Percentiles rank a stretch among this genome's conserved stretches.
These are phyloP conservation scores for Scaptomyza parva DNA, from an alignment of 2,888 invertebrate species.

Conservation along the genomic window DNA sequence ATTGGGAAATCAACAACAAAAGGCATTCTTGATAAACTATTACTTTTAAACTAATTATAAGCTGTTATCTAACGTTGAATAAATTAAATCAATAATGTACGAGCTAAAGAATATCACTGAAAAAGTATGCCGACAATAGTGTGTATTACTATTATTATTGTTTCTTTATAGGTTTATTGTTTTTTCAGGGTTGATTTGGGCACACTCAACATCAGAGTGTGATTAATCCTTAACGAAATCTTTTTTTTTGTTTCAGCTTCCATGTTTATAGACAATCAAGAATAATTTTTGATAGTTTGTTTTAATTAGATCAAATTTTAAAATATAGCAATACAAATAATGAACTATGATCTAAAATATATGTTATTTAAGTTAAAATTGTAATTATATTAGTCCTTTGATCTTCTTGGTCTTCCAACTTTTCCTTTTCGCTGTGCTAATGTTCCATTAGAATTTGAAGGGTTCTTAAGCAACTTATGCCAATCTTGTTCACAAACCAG, in stretches of 20 bases:
- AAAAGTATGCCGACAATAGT: neutral
- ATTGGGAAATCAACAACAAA: conserved; percentile 33
- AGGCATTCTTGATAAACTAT: conserved; percentile 34
- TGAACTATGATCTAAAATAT: conserved; percentile 74
- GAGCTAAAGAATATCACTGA: conserved; percentile 17
- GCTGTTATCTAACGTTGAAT: conserved; percentile 50
- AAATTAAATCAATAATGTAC: conserved; percentile 35
- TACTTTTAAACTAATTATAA: conserved; percentile 48
- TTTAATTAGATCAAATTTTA: conserved; percentile 76
- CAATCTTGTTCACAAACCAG: conserved; percentile 98
- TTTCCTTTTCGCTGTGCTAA: conserved; percentile 93
- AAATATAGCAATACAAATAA: conserved; percentile 74
- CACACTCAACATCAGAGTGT: no score
- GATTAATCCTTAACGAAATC: no score
- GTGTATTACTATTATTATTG: neutral
- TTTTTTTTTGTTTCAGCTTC: no score
- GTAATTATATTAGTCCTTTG: conserved; percentile 90
- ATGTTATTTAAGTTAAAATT: conserved; percentile 67
- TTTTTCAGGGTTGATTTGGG: no score
- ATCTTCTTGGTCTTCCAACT: conserved; percentile 92
- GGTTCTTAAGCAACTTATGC: conserved; percentile 94
- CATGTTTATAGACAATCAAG: neutral
- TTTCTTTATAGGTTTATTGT: no score
- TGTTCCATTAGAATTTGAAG: conserved; percentile 87
- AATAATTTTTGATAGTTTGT: conserved; percentile 54